phyloP scores from a whole-genome alignment of 2,797 vertebrate species.

The Anisognathus igniventris region DNA sequence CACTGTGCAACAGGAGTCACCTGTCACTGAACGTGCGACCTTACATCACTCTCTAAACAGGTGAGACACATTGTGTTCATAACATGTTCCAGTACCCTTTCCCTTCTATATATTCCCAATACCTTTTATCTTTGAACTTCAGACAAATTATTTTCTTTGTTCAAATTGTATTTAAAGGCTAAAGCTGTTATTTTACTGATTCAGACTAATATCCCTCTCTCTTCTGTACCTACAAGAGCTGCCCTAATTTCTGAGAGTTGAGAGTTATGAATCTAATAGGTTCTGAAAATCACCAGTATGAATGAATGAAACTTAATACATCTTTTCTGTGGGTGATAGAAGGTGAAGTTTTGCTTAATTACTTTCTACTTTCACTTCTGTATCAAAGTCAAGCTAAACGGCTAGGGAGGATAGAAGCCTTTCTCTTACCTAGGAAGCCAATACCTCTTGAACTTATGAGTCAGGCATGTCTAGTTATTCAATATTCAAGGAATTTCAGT shows the following conservation, averaged over 20 bases:
- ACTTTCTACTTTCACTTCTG: background rate
- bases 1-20: background rate
- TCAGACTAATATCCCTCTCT: background rate
- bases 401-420: background rate
- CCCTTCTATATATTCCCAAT: background rate
- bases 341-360: background rate
- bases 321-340: background rate
- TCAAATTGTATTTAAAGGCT: background rate
- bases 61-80: background rate
- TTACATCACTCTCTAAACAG: background rate
- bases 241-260: background rate
- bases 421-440: background rate
- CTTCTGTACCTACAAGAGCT: background rate
- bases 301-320: background rate
- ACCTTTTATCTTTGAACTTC: background rate
- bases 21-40: background rate
- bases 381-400: background rate
- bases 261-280: background rate
- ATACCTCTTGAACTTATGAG: background rate
- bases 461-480: background rate
- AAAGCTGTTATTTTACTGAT: background rate
- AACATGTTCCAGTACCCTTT: background rate
- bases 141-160: background rate
- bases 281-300: background rate
- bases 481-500: background rate